Evolutionary conservation across 2,113 vertebrate species (phyloP).

Genomic region (Scomber colias): DNA sequence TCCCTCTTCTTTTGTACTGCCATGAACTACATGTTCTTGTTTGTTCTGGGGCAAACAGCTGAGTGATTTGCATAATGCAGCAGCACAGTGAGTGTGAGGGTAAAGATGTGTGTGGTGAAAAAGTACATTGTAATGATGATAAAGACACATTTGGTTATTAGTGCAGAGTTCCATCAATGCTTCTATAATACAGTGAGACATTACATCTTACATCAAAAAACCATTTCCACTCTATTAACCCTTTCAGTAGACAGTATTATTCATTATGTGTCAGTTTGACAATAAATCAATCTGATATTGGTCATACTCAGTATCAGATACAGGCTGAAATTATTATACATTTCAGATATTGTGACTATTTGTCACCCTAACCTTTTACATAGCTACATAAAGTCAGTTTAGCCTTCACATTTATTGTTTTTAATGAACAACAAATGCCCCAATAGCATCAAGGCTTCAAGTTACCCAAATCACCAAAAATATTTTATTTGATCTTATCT

Average conservation of each 20-base stretch:
- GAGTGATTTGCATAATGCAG: conserved; percentile 33
- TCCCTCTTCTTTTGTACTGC: conserved; percentile 8
- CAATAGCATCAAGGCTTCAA: too few species aligned
- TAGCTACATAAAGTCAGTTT: too few species aligned
- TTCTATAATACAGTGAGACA: neutral
- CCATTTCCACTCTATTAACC: neutral
- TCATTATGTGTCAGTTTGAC: too few species aligned
- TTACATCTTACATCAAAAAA: neutral
- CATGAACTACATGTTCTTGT: conserved; percentile 19
- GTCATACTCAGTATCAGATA: too few species aligned
- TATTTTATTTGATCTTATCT: too few species aligned
- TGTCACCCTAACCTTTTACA: too few species aligned
- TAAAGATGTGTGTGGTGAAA: neutral
- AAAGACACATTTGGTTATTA: neutral
- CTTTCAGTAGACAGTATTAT: neutral
- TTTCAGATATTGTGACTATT: too few species aligned
- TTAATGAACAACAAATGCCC: too few species aligned
- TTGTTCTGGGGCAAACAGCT: conserved; percentile 23
- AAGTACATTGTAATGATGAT: neutral
- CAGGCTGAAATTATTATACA: too few species aligned
- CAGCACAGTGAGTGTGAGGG: neutral
- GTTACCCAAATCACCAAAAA: too few species aligned
- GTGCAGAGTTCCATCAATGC: neutral
- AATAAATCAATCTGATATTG: too few species aligned
- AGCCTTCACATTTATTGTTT: too few species aligned